Conservation (phyloP, 2,797 vertebrate genomes). For the Paratrypauchen microcephalus region DNA sequence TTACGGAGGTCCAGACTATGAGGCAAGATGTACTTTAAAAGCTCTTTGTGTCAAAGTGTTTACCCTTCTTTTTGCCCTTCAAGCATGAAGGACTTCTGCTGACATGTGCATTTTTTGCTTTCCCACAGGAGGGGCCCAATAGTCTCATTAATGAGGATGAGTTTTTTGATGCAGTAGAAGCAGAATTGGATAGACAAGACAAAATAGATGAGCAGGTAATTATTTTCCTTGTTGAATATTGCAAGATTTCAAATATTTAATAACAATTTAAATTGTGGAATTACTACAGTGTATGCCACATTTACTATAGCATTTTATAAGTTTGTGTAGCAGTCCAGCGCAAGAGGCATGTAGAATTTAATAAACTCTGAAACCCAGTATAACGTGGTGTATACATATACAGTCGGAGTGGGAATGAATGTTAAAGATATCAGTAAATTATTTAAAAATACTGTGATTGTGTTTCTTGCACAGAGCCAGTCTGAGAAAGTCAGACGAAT, state of each 20-base stretch:
- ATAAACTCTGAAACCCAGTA: not conserved
- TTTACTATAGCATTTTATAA: not conserved
- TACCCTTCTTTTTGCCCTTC: not conserved
- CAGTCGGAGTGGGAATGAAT: not conserved
- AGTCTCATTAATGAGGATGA: conserved; percentile 95
- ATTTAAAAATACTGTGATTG: conserved; percentile 5
- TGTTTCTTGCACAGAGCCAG: conserved; percentile 75
- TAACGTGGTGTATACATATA: not conserved
- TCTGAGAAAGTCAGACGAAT: conserved; percentile 89
- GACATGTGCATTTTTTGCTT: conserved; percentile 14
- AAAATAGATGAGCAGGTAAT: conserved; percentile 95
- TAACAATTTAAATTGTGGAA: no score
- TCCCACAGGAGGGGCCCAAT: conserved; percentile 83
- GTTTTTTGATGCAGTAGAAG: conserved; percentile 96
- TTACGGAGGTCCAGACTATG: conserved; percentile 96
- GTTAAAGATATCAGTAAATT: not conserved
- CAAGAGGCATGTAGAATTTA: not conserved
- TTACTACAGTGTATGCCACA: no score
- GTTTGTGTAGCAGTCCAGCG: not conserved
- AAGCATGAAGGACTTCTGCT: not conserved
- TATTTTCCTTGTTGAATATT: not conserved
- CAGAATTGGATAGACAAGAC: conserved; percentile 92
- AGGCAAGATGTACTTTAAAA: conserved; percentile 72
- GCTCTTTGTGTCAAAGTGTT: not conserved
- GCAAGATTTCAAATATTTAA: no score